A percentile compares a stretch with the other conserved stretches of the same genome.
phyloP scores from a whole-genome alignment of 2,888 invertebrate species.

The Taphrorychus bicolor region DNA sequence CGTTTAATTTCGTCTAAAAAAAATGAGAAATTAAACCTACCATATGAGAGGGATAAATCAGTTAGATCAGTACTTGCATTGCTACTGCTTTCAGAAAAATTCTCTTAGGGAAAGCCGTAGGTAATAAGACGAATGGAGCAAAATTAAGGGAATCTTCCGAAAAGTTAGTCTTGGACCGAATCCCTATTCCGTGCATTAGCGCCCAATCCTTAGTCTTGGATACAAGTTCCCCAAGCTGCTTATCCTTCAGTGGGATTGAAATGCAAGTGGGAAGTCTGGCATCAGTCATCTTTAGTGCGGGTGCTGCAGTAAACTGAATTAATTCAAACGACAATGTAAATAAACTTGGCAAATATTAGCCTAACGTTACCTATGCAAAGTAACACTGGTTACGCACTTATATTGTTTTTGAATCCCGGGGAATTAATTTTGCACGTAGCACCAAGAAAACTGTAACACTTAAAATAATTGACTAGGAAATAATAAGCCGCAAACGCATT shows the following conservation, averaged over 20 bases:
- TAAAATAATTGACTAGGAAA: neutral
- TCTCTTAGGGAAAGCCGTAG: conserved; percentile 78
- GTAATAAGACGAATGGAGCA: conserved; percentile 80
- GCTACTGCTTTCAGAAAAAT: conserved; percentile 78
- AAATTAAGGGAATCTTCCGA: conserved; percentile 74
- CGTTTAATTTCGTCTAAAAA: conserved; percentile 69
- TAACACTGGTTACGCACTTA: neutral
- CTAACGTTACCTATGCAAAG: neutral
- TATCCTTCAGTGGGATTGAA: conserved; percentile 70
- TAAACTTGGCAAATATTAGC: neutral
- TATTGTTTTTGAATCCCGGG: neutral
- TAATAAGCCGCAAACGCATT: neutral
- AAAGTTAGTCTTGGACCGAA: conserved; percentile 73
- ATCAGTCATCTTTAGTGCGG: conserved; percentile 7
- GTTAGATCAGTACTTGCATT: conserved; percentile 65
- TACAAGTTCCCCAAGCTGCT: conserved; percentile 70
- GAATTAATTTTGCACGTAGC: neutral
- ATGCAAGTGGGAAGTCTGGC: conserved; percentile 65
- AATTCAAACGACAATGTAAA: neutral
- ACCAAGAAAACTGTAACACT: neutral
- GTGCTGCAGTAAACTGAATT: neutral
- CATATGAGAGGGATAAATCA: neutral
- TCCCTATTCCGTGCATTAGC: conserved; percentile 82
- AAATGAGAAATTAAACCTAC: neutral
- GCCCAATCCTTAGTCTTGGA: conserved; percentile 85